phyloP scores from a whole-genome alignment of 2,888 invertebrate species.

The Clanis bilineata region DNA sequence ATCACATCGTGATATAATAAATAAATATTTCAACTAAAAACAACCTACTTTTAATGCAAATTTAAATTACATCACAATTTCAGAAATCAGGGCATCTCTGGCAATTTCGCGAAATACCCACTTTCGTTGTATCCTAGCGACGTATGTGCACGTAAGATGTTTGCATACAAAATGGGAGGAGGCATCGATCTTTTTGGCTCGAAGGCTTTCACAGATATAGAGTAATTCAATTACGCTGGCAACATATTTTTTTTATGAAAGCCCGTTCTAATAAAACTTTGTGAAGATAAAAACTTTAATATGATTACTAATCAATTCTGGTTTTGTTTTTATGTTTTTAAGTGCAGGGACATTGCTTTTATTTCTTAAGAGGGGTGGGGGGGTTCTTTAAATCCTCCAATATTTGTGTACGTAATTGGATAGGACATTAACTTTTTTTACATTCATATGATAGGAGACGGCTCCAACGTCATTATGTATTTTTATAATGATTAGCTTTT shows the following conservation, averaged over 20 bases:
- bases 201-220: not conserved
- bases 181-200: conserved; percentile 1
- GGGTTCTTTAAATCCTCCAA: too few species aligned
- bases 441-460: too few species aligned
- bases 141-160: conserved; percentile 8
- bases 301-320: not conserved
- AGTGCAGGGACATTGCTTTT: too few species aligned
- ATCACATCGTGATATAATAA: not conserved
- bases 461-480: too few species aligned
- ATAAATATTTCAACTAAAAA: not conserved
- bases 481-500: too few species aligned
- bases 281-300: too few species aligned
- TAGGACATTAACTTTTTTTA: too few species aligned
- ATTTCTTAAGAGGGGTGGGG: too few species aligned
- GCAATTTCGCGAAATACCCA: not conserved
- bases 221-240: conserved; percentile 6
- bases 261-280: not conserved
- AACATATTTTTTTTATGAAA: not conserved
- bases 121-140: not conserved
- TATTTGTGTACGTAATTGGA: too few species aligned
- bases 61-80: not conserved
- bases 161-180: conserved; percentile 3
- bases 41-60: not conserved
- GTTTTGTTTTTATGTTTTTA: not conserved
- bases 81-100: not conserved